Evolutionary conservation across 2,113 vertebrate species (phyloP).

Genomic region (Serilophus lunatus): DNA sequence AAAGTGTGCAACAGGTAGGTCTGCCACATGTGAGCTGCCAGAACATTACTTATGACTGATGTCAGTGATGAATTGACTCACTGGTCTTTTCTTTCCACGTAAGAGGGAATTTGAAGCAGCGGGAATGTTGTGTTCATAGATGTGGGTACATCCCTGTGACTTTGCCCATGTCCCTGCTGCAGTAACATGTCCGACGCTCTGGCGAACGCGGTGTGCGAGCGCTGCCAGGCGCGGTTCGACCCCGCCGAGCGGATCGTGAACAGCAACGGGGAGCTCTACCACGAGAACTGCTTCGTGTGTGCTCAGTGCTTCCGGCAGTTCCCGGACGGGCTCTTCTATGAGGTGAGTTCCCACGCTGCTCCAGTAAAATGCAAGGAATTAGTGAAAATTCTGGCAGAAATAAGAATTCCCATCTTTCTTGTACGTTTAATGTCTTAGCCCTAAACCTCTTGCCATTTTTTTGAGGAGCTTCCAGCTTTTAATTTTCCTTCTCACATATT

Average conservation of each 20-base stretch:
- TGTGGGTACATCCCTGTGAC: neutral
- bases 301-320: conserved; percentile 80
- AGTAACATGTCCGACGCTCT: conserved; percentile 78
- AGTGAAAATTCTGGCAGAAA: neutral
- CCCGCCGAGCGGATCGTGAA: conserved; percentile 73
- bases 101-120: neutral
- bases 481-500: neutral
- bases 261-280: conserved; percentile 76
- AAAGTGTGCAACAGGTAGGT: neutral
- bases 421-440: neutral
- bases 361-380: neutral
- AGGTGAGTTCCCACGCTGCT: conserved; percentile 57
- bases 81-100: fast-evolving
- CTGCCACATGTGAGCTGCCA: neutral
- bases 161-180: neutral
- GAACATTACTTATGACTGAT: neutral
- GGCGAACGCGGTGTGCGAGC: conserved; percentile 71
- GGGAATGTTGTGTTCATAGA: neutral
- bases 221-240: conserved; percentile 69
- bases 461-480: neutral
- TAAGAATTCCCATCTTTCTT: neutral
- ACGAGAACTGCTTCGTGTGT: conserved; percentile 78
- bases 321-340: conserved; percentile 79
- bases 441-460: neutral
- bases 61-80: neutral